A percentile compares a stretch with the other conserved stretches of the same genome.
Conservation (phyloP, 2,797 vertebrate species). For the Sciurus vulgaris region DNA sequence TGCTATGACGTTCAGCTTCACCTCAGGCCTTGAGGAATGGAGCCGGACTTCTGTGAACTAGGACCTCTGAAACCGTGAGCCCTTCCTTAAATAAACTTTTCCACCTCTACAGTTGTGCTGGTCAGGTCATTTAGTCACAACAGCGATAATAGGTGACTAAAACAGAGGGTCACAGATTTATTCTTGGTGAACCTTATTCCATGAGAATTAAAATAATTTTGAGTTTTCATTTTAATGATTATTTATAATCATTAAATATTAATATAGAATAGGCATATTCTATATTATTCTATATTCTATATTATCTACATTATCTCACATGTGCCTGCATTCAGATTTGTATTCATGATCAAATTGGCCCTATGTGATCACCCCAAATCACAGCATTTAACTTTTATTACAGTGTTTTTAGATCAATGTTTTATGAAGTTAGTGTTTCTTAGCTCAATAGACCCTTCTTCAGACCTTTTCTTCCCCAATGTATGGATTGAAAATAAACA, state of each 20-base stretch:
- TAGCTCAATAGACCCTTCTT: not conserved
- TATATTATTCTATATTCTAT: not conserved
- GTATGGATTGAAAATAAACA: not conserved
- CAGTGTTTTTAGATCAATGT: not conserved
- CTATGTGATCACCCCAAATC: not conserved
- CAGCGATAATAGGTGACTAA: too few species aligned
- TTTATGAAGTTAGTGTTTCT: not conserved
- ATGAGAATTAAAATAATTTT: not conserved
- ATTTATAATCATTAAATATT: not conserved
- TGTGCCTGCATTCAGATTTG: conserved; percentile 3
- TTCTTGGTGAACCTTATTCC: not conserved
- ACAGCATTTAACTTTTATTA: not conserved
- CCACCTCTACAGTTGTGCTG: too few species aligned
- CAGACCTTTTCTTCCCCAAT: not conserved
- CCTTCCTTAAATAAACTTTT: too few species aligned
- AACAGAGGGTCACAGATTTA: not conserved
- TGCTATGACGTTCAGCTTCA: too few species aligned
- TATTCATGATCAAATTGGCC: not conserved
- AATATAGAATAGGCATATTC: too few species aligned
- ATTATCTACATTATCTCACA: not conserved
- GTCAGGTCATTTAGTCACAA: too few species aligned
- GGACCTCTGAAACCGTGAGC: too few species aligned
- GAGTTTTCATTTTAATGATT: not conserved
- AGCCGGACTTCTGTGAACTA: too few species aligned
- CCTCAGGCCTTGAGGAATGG: too few species aligned